phyloP scores from a whole-genome alignment of 2,888 invertebrate species.

The Drosophila pseudotakahashii region DNA sequence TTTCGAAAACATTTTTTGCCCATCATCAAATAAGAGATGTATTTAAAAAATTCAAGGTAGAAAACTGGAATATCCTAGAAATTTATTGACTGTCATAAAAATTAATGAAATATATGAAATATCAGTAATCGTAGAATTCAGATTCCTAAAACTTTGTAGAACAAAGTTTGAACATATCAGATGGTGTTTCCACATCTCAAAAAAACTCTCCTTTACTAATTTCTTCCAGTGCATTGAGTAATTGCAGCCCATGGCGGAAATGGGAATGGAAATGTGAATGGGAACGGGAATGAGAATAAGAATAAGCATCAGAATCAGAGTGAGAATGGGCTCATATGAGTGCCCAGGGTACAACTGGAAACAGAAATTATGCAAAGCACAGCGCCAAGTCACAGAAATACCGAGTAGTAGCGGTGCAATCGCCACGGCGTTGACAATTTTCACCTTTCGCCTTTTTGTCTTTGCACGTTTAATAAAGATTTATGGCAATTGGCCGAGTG shows the following conservation, averaged over 20 bases:
- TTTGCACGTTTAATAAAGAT: constrained; percentile 76
- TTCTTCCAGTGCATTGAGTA: constrained; percentile 9
- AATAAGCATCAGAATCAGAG: constrained; percentile 13
- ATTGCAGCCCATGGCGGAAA: constrained; percentile 26
- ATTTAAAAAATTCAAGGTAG: background rate
- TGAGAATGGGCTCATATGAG: constrained; percentile 20
- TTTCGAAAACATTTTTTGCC: background rate
- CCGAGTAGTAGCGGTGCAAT: constrained; percentile 43
- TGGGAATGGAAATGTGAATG: constrained; percentile 38
- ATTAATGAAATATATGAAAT: too few species aligned
- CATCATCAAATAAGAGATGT: background rate
- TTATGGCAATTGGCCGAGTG: constrained; percentile 73
- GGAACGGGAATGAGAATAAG: constrained; percentile 28
- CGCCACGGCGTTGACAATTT: constrained; percentile 62
- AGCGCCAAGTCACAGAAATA: constrained; percentile 52
- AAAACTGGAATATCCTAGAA: too few species aligned
- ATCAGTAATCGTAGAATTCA: too few species aligned
- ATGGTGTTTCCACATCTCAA: too few species aligned
- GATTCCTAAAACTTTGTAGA: too few species aligned
- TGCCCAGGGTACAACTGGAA: constrained; percentile 5
- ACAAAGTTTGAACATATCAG: too few species aligned
- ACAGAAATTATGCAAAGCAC: constrained; percentile 64
- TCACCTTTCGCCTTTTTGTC: constrained; percentile 67
- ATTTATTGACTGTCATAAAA: too few species aligned
- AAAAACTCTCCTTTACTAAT: background rate